Evolutionary conservation across 2,888 invertebrate genomes (phyloP).

Genomic region (Romanomermis culicivorax): DNA sequence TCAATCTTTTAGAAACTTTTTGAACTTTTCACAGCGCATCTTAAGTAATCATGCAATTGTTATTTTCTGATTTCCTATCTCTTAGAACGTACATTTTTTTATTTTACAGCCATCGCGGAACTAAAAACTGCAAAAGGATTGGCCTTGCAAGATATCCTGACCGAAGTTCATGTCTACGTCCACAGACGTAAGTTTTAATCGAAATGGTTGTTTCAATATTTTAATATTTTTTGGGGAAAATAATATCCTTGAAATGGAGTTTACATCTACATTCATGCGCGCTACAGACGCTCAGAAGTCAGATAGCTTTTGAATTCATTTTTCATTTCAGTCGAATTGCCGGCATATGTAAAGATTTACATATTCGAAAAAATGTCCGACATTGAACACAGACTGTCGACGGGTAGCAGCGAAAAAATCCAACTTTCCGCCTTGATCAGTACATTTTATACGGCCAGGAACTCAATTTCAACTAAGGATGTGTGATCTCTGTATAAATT

Average conservation of each 20-base stretch:
- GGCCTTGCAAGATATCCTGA: constrained; percentile 73
- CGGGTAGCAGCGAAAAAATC: constrained; percentile 68
- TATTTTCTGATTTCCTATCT: no score
- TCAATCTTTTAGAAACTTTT: no score
- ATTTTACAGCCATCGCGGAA: constrained; percentile 38
- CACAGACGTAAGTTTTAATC: constrained; percentile 50
- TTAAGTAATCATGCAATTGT: no score
- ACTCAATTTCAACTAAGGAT: constrained; percentile 22
- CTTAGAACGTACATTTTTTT: no score
- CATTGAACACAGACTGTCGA: constrained; percentile 59
- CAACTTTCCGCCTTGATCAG: constrained; percentile 70
- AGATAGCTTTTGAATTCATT: no score
- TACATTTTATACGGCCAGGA: constrained; percentile 56
- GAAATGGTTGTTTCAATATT: neutral
- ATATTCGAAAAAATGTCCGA: constrained; percentile 67
- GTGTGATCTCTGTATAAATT: no score
- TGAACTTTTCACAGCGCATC: no score
- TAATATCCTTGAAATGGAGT: no score
- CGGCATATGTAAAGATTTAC: constrained; percentile 50
- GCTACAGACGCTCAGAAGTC: no score
- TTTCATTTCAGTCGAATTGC: constrained; percentile 65
- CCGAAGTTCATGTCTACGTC: constrained; percentile 64
- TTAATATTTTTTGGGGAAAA: constrained; percentile 1
- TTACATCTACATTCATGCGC: no score
- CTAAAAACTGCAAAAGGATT: constrained; percentile 68